Conservation (phyloP, 2,113 vertebrate genomes). For the Corythoichthys intestinalis region DNA sequence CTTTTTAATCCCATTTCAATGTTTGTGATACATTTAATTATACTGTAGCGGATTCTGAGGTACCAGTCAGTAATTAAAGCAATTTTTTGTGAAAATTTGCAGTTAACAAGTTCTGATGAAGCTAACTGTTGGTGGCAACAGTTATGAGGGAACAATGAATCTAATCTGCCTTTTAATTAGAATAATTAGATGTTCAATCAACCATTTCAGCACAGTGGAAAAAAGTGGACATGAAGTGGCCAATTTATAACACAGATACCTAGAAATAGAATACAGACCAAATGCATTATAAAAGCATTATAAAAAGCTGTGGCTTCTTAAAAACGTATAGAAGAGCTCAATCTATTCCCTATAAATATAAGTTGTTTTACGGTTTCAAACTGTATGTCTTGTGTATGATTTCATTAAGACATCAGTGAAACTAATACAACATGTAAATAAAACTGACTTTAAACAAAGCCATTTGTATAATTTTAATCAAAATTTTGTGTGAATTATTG, state of each 20-base stretch:
- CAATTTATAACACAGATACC: not conserved
- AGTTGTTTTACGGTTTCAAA: not conserved
- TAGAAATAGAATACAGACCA: not conserved
- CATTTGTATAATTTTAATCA: no score
- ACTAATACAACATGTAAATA: not conserved
- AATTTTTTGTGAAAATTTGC: not conserved
- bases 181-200: not conserved
- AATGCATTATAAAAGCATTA: not conserved
- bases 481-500: no score
- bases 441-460: no score
- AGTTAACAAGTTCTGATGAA: not conserved
- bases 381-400: not conserved
- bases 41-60: not conserved
- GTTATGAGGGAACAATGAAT: not conserved
- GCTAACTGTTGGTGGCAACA: not conserved
- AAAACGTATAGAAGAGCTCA: not conserved
- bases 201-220: not conserved
- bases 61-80: not conserved
- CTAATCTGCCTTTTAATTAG: not conserved
- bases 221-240: not conserved
- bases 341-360: not conserved
- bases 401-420: not conserved
- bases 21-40: not conserved
- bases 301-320: not conserved
- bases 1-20: not conserved